These are phyloP conservation scores for Xiphophorus couchianus DNA, from an alignment of 2,113 vertebrate species.

Conservation along the genomic window DNA sequence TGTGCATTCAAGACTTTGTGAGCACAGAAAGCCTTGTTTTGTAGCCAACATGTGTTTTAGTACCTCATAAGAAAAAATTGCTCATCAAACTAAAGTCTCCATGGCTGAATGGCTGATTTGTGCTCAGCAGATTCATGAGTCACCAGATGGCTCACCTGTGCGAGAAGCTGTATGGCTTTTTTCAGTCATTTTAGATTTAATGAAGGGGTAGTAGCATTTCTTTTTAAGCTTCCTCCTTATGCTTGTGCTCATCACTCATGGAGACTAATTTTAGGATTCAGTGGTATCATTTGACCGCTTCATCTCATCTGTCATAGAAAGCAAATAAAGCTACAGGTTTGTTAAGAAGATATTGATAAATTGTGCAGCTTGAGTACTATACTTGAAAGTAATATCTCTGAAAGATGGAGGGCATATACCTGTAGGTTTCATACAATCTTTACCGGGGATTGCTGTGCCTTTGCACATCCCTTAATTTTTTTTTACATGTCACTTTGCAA, in stretches of 20 bases:
- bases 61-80: background rate
- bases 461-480: no score
- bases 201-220: background rate
- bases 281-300: background rate
- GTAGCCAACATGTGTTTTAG: background rate
- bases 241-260: background rate
- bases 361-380: background rate
- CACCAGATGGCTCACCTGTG: background rate
- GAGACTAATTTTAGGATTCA: background rate
- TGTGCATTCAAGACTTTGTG: background rate
- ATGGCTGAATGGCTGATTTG: background rate
- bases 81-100: background rate
- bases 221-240: background rate
- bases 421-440: background rate
- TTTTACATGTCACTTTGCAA: no score
- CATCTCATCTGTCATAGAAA: background rate
- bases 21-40: background rate
- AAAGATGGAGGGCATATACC: no score
- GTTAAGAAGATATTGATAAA: background rate
- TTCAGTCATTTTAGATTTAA: background rate
- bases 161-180: background rate
- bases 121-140: background rate
- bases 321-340: background rate
- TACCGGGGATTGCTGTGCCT: no score
- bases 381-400: background rate